Evolutionary conservation across 2,888 invertebrate species (phyloP), one percentile per base, ranked within the genome.

Genomic region (Eupithecia inturbata): DNA sequence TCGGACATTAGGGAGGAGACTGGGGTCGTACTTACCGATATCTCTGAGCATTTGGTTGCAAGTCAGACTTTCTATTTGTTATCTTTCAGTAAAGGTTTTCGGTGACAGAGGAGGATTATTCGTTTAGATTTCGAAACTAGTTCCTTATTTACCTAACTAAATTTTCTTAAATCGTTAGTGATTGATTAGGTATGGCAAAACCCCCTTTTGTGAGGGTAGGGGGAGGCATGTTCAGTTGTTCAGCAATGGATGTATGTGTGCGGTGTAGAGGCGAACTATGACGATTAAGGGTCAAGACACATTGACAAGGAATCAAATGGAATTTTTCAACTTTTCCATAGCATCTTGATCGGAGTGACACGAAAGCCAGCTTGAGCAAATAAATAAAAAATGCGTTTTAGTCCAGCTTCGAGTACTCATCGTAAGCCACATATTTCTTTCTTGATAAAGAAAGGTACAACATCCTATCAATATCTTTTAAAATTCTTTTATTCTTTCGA

Each of bases 1-100:
- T 57, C 78, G 67, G 70, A 68, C 79, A 79, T 80, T 80, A 79
- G 67, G 77, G 70, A 73, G 70, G 70, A 72, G 72, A 75, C 70
- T 53, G 69, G 64, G 57, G 53, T 68, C 33, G 70, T 39, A 36
- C 36, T 64, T 31, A 31, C 31, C 10, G 22, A 22, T 39, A n/a
- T 39, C 36, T 39, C 10, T 7, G 22, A 39, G 22, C 36, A 6
- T 64, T 66, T 64, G n/a, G 33, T 22, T 64, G 36, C 19, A 26
- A 57, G 57, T 26, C 26, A 57, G 49, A 53, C 3, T 22, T 53
- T 53, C n/a, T 49, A 49, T n/a, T 49, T 49, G 49, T 9, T 49
- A 49, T 49, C n/a, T 49, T 6, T 36, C 49, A n/a, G 0, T 12
- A 53, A 53, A 22, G 10, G 10, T 22, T 53, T 22, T 22, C n/a